Conservation (phyloP, 2,797 vertebrate genomes). For the Cottoperca gobio region DNA sequence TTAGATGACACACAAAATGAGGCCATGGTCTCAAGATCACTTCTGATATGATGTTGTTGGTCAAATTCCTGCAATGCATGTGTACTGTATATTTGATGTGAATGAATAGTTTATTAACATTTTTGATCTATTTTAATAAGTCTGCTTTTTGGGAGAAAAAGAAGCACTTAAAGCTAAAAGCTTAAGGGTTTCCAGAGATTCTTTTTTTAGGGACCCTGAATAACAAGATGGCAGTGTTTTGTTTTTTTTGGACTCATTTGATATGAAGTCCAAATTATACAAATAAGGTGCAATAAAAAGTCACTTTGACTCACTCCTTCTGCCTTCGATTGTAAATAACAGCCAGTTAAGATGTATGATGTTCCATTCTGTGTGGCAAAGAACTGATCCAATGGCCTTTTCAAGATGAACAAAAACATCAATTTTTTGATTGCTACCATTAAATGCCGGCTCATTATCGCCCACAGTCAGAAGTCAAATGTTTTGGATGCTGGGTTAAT, state of each 20-base stretch:
- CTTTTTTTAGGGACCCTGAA: slow-evolving; percentile 44
- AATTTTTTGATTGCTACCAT: slow-evolving; percentile 19
- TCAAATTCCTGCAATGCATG: slow-evolving; percentile 33
- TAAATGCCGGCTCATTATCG: slow-evolving; percentile 22
- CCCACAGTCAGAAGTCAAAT: slow-evolving; percentile 11
- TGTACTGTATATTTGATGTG: slow-evolving; percentile 5
- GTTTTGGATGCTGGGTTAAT: slow-evolving; percentile 36
- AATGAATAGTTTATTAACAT: not conserved
- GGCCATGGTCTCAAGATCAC: slow-evolving; percentile 33
- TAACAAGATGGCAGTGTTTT: slow-evolving; percentile 60
- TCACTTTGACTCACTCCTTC: slow-evolving; percentile 25
- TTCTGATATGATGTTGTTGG: slow-evolving; percentile 25
- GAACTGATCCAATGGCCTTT: slow-evolving; percentile 9
- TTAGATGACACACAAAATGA: slow-evolving; percentile 29
- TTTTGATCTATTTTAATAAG: slow-evolving; percentile 41
- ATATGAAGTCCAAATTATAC: slow-evolving; percentile 55
- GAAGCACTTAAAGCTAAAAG: slow-evolving; percentile 14
- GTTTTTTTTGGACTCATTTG: slow-evolving; percentile 51
- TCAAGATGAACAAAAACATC: slow-evolving; percentile 14
- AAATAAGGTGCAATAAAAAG: slow-evolving; percentile 62
- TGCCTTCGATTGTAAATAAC: slow-evolving; percentile 31
- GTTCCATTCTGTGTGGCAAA: slow-evolving; percentile 7
- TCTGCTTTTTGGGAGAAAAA: slow-evolving; percentile 30
- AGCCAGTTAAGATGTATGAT: slow-evolving; percentile 34
- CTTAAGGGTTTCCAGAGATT: slow-evolving; percentile 7